phyloP scores from a whole-genome alignment of 2,888 invertebrate genomes.

The Gerosis bhagava region DNA sequence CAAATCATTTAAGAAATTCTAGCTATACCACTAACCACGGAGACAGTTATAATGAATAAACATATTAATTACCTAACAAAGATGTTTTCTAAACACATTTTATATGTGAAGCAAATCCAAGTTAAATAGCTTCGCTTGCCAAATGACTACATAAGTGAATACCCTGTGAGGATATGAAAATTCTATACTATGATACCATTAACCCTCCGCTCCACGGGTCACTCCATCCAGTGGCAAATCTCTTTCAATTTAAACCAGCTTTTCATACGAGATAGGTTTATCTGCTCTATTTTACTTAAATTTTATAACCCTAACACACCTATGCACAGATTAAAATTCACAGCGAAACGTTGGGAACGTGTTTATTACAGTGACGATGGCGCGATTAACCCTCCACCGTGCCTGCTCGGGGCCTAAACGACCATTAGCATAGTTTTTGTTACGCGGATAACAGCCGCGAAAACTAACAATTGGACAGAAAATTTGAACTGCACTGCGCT shows the following conservation, averaged over 20 bases:
- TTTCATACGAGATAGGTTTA: slow-evolving; percentile 25
- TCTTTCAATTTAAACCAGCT: slow-evolving; percentile 19
- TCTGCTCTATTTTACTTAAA: slow-evolving; percentile 26
- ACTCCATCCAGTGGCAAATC: neutral
- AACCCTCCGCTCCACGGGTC: slow-evolving; percentile 1
- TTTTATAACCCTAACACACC: slow-evolving; percentile 33
- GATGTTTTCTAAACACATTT: no score
- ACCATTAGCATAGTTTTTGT: slow-evolving; percentile 28
- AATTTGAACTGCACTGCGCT: slow-evolving; percentile 19
- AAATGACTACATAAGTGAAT: slow-evolving; percentile 6
- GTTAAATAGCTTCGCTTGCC: no score
- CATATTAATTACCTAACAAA: no score
- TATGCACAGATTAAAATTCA: slow-evolving; percentile 25
- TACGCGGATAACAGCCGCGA: slow-evolving; percentile 21
- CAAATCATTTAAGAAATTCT: no score
- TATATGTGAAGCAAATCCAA: no score
- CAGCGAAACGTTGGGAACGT: slow-evolving; percentile 45
- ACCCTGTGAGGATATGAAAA: slow-evolving; percentile 12
- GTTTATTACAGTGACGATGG: slow-evolving; percentile 61
- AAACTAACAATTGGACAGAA: slow-evolving; percentile 18
- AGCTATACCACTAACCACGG: no score
- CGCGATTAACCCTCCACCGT: slow-evolving; percentile 47
- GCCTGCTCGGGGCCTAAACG: slow-evolving; percentile 11
- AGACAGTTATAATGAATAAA: no score
- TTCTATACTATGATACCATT: slow-evolving; percentile 8